Evolutionary conservation across 2,113 vertebrate species (phyloP), one percentile per base, ranked within the genome.

Genomic region (Stictonetta naevosa): DNA sequence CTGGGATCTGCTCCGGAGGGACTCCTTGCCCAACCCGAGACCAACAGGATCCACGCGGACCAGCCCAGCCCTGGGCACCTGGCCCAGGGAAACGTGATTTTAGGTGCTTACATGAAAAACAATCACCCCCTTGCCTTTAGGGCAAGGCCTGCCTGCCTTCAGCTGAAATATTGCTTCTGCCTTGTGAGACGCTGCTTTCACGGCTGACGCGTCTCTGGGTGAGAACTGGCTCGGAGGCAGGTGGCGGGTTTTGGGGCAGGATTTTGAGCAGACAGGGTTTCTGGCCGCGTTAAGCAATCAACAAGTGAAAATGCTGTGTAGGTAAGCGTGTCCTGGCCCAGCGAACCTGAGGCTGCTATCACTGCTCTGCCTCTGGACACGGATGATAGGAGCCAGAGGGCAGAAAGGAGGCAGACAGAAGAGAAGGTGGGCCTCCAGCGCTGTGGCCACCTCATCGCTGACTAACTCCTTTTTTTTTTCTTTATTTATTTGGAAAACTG

Each of bases 11-110:
- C 59, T 55, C 0, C 1, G 1, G 23, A 59, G 8, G 19, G 31
- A 29, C 18, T 13, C 12, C 8, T 13, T 9, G 28, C 14, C 13
- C 67, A 50, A 77, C 40, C 18, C 0, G 3, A 66, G 34, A 53
- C 18, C 1, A 3, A 33, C 0, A 0, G 25, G 29, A 73, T 38
- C 66, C 16, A 38, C 4, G 2, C 1, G 11, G 36, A 60, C 26
- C n/a, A 76, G 8, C 14, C 8, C 58, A 84, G 58, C 6, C 23
- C 64, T 6, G 53, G 48, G 53, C 4, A 1, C 11, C 62, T 76
- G 8, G 33, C 58, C 56, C 66, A 84, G 38, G 12, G 17, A 75
- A 93, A 83, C 21, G 40, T 0, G 0, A 21, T 86, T 91, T 80
- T 44, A 88, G 68, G 34, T 0, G 1, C n/a, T 64, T 80, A 64